phyloP scores from a whole-genome alignment of 2,113 vertebrate genomes.

The Caranx melampygus region DNA sequence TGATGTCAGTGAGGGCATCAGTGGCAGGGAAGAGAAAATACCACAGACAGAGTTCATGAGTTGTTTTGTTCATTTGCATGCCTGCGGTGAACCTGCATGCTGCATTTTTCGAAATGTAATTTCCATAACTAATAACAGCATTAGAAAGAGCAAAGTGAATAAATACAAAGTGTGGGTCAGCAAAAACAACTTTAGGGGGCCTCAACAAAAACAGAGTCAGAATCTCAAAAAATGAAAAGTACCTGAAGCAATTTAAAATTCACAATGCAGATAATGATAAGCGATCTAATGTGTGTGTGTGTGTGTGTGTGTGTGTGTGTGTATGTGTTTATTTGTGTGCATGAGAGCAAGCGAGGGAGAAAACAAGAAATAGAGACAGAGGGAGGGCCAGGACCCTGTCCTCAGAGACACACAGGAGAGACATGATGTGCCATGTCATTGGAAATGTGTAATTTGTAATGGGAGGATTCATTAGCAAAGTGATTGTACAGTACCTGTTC shows the following conservation, averaged over 20 bases:
- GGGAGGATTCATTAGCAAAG: conserved; percentile 23
- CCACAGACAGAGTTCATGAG: conserved; percentile 19
- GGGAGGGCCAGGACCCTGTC: background rate
- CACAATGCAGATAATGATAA: background rate
- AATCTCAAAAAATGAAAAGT: conserved; percentile 15
- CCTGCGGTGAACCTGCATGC: background rate
- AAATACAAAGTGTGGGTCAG: background rate
- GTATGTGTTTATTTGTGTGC: no score
- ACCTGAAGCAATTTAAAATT: background rate
- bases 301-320: background rate
- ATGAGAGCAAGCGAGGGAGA: background rate
- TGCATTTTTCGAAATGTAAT: background rate
- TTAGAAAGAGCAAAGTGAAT: background rate
- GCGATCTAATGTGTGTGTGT: background rate
- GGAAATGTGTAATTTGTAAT: conserved; percentile 17
- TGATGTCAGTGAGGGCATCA: conserved; percentile 29
- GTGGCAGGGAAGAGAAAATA: conserved; percentile 10
- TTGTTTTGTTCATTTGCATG: conserved; percentile 16
- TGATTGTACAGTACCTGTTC: conserved; percentile 5
- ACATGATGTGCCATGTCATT: conserved; percentile 16
- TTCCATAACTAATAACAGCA: background rate
- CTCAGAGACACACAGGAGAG: background rate
- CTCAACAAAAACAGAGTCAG: background rate
- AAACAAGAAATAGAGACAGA: background rate
- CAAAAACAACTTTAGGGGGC: conserved; percentile 17